Conservation (phyloP, 2,113 vertebrate genomes). For the Hymenochirus boettgeri region DNA sequence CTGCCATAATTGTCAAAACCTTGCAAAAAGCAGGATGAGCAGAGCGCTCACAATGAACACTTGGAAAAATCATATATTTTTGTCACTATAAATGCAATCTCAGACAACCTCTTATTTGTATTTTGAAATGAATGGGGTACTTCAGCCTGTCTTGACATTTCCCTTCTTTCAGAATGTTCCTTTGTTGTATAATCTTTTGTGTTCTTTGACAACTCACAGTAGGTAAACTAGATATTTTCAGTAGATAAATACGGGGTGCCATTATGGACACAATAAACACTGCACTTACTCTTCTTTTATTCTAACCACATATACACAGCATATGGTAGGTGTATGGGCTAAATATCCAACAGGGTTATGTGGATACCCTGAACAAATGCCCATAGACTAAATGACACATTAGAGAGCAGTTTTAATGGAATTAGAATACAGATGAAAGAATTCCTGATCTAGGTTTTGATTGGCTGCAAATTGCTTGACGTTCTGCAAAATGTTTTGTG, state of each 20-base stretch:
- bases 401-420: no score
- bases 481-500: no score
- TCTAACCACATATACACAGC: slow-evolving; percentile 33
- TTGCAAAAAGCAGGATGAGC: slow-evolving; percentile 11
- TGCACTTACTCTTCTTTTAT: slow-evolving; percentile 29
- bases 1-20: slow-evolving; percentile 31
- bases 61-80: slow-evolving; percentile 42
- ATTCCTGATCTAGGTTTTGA: no score
- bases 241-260: slow-evolving; percentile 34
- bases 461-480: no score
- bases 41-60: slow-evolving; percentile 29
- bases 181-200: slow-evolving; percentile 35
- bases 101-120: slow-evolving; percentile 40
- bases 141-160: slow-evolving; percentile 37
- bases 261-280: slow-evolving; percentile 35
- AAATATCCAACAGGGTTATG: slow-evolving; percentile 13
- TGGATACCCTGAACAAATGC: no score
- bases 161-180: slow-evolving; percentile 26
- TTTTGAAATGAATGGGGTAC: slow-evolving; percentile 39
- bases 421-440: no score
- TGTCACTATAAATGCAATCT: slow-evolving; percentile 37
- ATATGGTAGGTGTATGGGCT: slow-evolving; percentile 29
- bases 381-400: no score
- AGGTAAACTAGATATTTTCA: slow-evolving; percentile 37
- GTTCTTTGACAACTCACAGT: slow-evolving; percentile 35